These are phyloP conservation scores for Drosophila triauraria DNA, from an alignment of 1,140 invertebrate species.

Conservation along the genomic window DNA sequence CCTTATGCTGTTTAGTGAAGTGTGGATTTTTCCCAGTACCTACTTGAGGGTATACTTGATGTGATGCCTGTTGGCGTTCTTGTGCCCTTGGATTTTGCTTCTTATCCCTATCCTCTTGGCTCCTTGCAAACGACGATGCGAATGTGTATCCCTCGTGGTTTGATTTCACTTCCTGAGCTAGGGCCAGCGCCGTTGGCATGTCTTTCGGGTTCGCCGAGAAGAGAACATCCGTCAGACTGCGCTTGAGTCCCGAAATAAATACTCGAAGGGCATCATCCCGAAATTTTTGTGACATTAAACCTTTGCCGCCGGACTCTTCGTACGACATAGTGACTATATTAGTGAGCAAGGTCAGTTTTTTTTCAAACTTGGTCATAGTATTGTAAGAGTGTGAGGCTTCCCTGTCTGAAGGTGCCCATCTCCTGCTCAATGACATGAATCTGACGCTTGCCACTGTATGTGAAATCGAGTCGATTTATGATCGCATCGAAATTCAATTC, in stretches of 20 bases:
- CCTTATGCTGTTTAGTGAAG: constrained; percentile 4
- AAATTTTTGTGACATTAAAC: constrained; percentile 36
- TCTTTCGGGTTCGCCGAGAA: constrained; percentile 27
- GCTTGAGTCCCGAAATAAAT: constrained; percentile 30
- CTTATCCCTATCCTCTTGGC: constrained; percentile 1
- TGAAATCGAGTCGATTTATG: constrained; percentile 35
- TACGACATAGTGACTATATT: constrained; percentile 43
- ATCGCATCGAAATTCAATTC: constrained; percentile 26
- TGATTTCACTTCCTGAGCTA: constrained; percentile 24
- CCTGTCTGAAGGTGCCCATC: constrained; percentile 30
- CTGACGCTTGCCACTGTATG: constrained; percentile 41
- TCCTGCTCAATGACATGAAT: constrained; percentile 46
- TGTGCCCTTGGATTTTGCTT: neutral
- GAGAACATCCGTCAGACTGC: constrained; percentile 18
- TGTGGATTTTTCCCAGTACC: constrained; percentile 3
- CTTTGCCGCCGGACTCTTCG: constrained; percentile 2
- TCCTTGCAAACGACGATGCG: neutral
- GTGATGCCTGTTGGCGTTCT: neutral
- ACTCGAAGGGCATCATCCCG: constrained; percentile 20
- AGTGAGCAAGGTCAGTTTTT: constrained; percentile 38
- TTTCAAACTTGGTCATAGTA: constrained; percentile 44
- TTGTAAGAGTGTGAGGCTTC: constrained; percentile 20
- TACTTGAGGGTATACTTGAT: neutral
- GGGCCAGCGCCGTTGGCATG: constrained; percentile 28
- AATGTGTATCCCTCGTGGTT: constrained; percentile 17